Percentiles rank a stretch among this genome's conserved stretches.
phyloP scores from a whole-genome alignment of 1,140 invertebrate species.

The Brachionus calyciflorus region DNA sequence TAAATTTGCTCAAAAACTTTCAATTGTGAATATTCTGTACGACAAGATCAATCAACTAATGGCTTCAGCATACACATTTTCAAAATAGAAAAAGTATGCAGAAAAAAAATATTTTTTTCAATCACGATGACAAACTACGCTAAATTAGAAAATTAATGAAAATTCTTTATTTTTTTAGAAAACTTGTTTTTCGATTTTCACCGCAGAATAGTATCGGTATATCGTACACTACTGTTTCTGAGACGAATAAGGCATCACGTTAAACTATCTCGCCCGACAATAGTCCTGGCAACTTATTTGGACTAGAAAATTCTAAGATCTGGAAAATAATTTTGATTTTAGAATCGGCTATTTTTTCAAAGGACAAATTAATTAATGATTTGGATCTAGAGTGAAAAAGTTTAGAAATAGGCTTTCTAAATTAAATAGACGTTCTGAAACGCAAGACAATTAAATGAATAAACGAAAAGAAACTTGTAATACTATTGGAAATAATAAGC shows the following conservation, averaged over 20 bases:
- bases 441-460: too few species aligned
- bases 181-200: not conserved
- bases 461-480: too few species aligned
- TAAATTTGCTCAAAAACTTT: conserved; percentile 26
- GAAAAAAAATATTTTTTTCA: conserved; percentile 10
- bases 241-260: not conserved
- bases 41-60: not conserved
- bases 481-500: too few species aligned
- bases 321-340: conserved; percentile 1
- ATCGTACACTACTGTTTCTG: not conserved
- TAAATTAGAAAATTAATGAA: not conserved
- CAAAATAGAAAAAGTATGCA: not conserved
- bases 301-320: not conserved
- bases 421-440: too few species aligned
- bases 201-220: not conserved
- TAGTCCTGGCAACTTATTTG: not conserved
- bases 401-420: too few species aligned
- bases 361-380: not conserved
- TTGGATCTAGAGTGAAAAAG: too few species aligned
- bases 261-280: not conserved
- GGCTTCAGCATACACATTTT: not conserved
- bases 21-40: not conserved
- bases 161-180: not conserved
- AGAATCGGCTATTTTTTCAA: not conserved
- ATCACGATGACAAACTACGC: not conserved